Percentiles rank a stretch among this genome's conserved stretches.
Evolutionary conservation across 2,888 invertebrate genomes (phyloP).

Genomic region (Dryococelus australis): DNA sequence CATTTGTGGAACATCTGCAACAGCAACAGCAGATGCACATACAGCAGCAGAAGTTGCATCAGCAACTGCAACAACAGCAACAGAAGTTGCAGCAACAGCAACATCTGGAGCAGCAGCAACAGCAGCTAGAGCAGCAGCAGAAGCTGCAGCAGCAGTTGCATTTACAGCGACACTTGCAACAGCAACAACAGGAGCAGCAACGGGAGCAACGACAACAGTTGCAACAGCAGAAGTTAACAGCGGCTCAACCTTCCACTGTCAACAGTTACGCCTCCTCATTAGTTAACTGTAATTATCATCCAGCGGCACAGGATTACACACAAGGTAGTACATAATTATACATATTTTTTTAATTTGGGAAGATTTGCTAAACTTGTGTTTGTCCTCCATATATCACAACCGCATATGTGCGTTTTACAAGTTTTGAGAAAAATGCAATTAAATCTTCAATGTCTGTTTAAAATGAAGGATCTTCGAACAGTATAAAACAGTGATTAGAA

Average conservation of each 20-base stretch:
- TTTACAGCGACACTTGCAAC: conserved; percentile 32
- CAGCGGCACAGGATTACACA: background rate
- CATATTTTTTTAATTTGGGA: too few relatives aligned
- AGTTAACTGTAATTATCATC: background rate
- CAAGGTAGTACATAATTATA: background rate
- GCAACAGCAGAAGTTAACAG: background rate
- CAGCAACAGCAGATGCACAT: conserved; percentile 36
- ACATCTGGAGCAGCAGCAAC: conserved; percentile 31
- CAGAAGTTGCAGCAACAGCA: conserved; percentile 32
- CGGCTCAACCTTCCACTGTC: conserved; percentile 1
- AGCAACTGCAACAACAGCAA: conserved; percentile 37
- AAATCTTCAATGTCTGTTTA: too few relatives aligned
- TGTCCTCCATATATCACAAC: too few relatives aligned
- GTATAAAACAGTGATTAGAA: too few relatives aligned
- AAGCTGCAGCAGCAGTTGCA: conserved; percentile 21
- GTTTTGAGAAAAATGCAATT: too few relatives aligned
- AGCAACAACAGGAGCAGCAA: conserved; percentile 32
- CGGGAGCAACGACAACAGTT: conserved; percentile 5
- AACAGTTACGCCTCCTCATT: background rate
- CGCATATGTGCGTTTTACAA: too few relatives aligned
- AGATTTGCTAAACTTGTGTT: too few relatives aligned
- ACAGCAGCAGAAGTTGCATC: conserved; percentile 28
- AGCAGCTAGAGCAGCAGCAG: conserved; percentile 23
- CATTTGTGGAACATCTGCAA: conserved; percentile 23
- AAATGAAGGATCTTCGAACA: too few relatives aligned